A percentile compares a stretch with the other conserved stretches of the same genome.
Evolutionary conservation across 2,797 vertebrate genomes (phyloP).

Genomic region (Epinephelus coioides): DNA sequence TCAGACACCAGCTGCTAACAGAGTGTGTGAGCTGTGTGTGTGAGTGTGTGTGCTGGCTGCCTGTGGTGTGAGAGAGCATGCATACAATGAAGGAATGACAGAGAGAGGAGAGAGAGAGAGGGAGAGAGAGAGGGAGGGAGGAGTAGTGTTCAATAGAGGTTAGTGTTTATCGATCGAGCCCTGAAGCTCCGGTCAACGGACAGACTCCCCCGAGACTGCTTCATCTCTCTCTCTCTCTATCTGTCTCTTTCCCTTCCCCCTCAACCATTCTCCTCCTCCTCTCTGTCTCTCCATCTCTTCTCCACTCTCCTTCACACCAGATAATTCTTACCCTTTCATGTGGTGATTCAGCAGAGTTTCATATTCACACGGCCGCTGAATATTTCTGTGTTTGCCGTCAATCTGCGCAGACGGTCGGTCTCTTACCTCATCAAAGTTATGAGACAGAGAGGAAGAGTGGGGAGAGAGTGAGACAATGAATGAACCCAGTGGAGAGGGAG

Average conservation of each 20-base stretch:
- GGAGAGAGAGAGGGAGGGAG: slow-evolving; percentile 59
- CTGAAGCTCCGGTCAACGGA: slow-evolving; percentile 87
- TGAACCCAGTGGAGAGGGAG: slow-evolving; percentile 28
- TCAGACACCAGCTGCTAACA: slow-evolving; percentile 82
- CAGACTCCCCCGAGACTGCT: slow-evolving; percentile 84
- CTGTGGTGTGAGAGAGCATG: slow-evolving; percentile 71
- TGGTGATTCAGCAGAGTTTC: slow-evolving; percentile 71
- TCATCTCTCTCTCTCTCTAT: slow-evolving; percentile 69
- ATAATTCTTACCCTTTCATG: slow-evolving; percentile 69
- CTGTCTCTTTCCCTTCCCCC: slow-evolving; percentile 62
- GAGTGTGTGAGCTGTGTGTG: slow-evolving; percentile 44
- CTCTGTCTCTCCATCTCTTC: slow-evolving; percentile 25
- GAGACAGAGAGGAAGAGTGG: slow-evolving; percentile 69
- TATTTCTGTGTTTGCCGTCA: slow-evolving; percentile 83
- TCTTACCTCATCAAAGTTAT: slow-evolving; percentile 70
- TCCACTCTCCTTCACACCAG: slow-evolving; percentile 51
- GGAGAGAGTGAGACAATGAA: slow-evolving; percentile 59
- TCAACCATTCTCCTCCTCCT: slow-evolving; percentile 44
- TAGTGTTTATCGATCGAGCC: slow-evolving; percentile 89
- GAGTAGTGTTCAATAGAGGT: slow-evolving; percentile 88
- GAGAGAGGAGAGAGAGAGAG: slow-evolving; percentile 39
- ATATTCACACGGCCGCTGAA: slow-evolving; percentile 78
- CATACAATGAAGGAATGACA: slow-evolving; percentile 74
- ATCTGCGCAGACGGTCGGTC: slow-evolving; percentile 66
- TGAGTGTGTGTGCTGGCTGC: slow-evolving; percentile 46